phyloP scores from a whole-genome alignment of 2,797 vertebrate genomes.

The Poecilia picta region DNA sequence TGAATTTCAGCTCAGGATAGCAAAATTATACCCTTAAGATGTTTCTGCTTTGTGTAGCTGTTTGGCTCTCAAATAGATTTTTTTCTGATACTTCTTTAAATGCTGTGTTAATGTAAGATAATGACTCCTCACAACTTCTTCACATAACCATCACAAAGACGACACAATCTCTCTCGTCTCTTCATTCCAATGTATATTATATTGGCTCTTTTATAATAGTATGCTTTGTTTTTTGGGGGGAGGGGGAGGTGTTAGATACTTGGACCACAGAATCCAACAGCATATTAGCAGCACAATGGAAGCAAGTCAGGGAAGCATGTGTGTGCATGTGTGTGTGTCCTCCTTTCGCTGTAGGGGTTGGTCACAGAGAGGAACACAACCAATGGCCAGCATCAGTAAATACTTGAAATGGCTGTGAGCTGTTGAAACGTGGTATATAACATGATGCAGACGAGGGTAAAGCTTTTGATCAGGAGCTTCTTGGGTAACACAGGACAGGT shows the following conservation, averaged over 20 bases:
- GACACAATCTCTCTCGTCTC: background rate
- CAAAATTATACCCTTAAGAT: background rate
- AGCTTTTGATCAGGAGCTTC: constrained; percentile 10
- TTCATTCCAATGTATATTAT: background rate
- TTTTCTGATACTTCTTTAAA: background rate
- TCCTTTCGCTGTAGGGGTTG: background rate
- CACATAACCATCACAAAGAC: background rate
- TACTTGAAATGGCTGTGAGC: constrained; percentile 16
- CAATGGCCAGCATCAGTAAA: constrained; percentile 9
- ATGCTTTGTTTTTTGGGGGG: background rate
- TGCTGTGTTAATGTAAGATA: background rate
- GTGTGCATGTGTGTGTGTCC: background rate
- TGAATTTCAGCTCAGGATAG: background rate
- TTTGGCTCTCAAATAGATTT: background rate
- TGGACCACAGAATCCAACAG: background rate
- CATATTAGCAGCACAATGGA: background rate
- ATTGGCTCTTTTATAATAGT: background rate
- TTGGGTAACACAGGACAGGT: constrained; percentile 48
- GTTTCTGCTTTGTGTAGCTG: background rate
- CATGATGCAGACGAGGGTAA: constrained; percentile 4
- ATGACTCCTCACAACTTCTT: background rate
- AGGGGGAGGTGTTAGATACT: background rate
- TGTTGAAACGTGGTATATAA: constrained; percentile 29
- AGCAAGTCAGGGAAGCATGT: background rate
- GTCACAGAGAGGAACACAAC: constrained; percentile 9